Evolutionary conservation across 2,797 vertebrate species (phyloP).

Genomic region (Cottoperca gobio): DNA sequence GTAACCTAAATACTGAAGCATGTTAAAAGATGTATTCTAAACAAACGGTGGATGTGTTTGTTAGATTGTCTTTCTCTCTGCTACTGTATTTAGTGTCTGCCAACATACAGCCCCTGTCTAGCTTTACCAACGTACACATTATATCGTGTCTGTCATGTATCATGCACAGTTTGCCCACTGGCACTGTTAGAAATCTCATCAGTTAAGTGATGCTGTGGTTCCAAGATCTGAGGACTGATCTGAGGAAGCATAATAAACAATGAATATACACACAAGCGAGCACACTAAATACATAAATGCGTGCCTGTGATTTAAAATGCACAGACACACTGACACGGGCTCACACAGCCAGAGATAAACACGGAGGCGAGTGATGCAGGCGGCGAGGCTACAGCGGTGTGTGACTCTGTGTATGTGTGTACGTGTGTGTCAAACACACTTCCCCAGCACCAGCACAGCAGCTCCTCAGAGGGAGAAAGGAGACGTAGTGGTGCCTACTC

Average conservation of each 20-base stretch:
- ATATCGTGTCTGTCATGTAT: slow-evolving; percentile 32
- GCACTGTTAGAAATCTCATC: slow-evolving; percentile 51
- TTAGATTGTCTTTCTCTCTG: neutral
- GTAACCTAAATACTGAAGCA: neutral
- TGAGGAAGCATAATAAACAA: slow-evolving; percentile 50
- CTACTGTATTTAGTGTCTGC: slow-evolving; percentile 5
- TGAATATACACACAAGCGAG: slow-evolving; percentile 29
- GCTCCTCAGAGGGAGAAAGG: slow-evolving; percentile 52
- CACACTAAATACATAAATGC: slow-evolving; percentile 26
- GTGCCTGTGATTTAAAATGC: slow-evolving; percentile 24
- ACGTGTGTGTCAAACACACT: slow-evolving; percentile 55
- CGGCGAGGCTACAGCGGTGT: slow-evolving; percentile 23
- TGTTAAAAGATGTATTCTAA: neutral
- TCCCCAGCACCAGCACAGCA: slow-evolving; percentile 63
- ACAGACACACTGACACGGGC: slow-evolving; percentile 6
- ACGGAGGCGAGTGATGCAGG: slow-evolving; percentile 36
- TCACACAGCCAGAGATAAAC: slow-evolving; percentile 44
- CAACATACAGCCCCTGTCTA: neutral
- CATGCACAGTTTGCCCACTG: slow-evolving; percentile 25
- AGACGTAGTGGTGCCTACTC: slow-evolving; percentile 71
- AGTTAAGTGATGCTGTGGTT: slow-evolving; percentile 51
- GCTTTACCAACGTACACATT: slow-evolving; percentile 11
- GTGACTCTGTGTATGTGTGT: slow-evolving; percentile 35
- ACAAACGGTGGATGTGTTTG: neutral
- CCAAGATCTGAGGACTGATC: slow-evolving; percentile 32